Evolutionary conservation across 2,113 vertebrate species (phyloP).

Genomic region (Mormoops blainvillei): DNA sequence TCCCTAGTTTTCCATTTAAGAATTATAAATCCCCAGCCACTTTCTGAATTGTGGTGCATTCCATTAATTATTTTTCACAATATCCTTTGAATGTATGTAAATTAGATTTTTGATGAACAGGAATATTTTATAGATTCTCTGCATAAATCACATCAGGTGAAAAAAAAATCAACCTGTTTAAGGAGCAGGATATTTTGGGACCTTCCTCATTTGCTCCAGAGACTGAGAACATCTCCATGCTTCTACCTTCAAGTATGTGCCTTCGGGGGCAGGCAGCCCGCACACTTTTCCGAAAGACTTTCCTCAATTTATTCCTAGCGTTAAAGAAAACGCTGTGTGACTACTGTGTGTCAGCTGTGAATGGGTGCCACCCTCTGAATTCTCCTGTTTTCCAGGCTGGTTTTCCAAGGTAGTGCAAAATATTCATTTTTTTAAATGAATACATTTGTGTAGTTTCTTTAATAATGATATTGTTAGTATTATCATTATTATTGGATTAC

Average conservation of each 20-base stretch:
- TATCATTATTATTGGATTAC: not conserved
- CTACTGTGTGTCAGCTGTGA: not conserved
- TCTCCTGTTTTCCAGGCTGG: not conserved
- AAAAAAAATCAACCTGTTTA: constrained; percentile 40
- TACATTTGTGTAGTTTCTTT: not conserved
- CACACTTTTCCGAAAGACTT: not conserved
- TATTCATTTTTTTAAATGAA: not conserved
- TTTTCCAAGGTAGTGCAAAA: not conserved
- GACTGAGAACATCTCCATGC: not conserved
- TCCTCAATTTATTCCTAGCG: not conserved
- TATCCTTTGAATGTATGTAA: constrained; percentile 76
- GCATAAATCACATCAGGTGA: constrained; percentile 66
- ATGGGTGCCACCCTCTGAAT: not conserved
- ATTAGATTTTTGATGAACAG: constrained; percentile 76
- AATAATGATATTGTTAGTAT: not conserved
- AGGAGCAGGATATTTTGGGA: constrained; percentile 63
- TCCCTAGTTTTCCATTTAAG: constrained; percentile 26
- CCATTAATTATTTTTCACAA: constrained; percentile 71
- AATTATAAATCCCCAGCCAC: constrained; percentile 61
- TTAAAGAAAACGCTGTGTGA: not conserved
- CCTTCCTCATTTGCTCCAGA: constrained; percentile 45
- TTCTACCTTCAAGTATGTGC: not conserved
- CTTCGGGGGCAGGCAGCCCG: not conserved
- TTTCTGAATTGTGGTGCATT: constrained; percentile 67
- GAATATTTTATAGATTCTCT: constrained; percentile 77